Base-by-base conservation (phyloP, 30 jellyfish, hydroid and myxozoan species). In the Euphysa ruthae region DNA sequence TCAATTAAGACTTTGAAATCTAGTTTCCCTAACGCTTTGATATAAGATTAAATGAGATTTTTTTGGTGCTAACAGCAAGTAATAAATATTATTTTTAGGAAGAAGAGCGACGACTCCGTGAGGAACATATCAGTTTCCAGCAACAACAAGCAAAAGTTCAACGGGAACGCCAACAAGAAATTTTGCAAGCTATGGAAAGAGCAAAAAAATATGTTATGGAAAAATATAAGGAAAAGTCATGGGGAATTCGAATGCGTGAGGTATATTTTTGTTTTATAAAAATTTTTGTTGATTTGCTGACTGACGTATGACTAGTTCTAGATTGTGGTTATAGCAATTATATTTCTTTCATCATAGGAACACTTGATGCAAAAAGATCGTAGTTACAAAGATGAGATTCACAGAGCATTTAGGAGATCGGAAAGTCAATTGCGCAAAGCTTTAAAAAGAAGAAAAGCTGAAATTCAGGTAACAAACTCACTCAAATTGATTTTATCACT, bases 291-390 rank as follows among this genome's bases (percentile, higher is more conserved):
- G n/a, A n/a, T n/a, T n/a, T n/a, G n/a, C n/a, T n/a, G n/a, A n/a
- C n/a, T n/a, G n/a, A n/a, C n/a, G n/a, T n/a, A n/a, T n/a, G n/a
- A n/a, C n/a, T n/a, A n/a, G n/a, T n/a, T n/a, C 52, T 38, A 8
- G 52, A 38, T 38, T 38, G 12, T 38, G 12, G 12, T 38, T 38
- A 8, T 46, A 10, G 4, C 8, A 56, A 56, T 56, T 6, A n/a
- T 62, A 4, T 7, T 22, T n/a, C 4, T 22, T 29, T 19, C n/a
- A 49, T 27, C 43, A 1, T 32, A 86, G 96, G 94, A 80, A 21
- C 96, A 86, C 43, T 16, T 86, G 84, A 64, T 86, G 96, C 96
- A 86, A 63, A 62, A 74, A 28, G 94, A 86, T 56, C 81, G 96
- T 0, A 27, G 71, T 16, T 35, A 72, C 43, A 92, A 86, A 78